Evolutionary conservation across 2,888 invertebrate species (phyloP).

Genomic region (Dorcus hopei): DNA sequence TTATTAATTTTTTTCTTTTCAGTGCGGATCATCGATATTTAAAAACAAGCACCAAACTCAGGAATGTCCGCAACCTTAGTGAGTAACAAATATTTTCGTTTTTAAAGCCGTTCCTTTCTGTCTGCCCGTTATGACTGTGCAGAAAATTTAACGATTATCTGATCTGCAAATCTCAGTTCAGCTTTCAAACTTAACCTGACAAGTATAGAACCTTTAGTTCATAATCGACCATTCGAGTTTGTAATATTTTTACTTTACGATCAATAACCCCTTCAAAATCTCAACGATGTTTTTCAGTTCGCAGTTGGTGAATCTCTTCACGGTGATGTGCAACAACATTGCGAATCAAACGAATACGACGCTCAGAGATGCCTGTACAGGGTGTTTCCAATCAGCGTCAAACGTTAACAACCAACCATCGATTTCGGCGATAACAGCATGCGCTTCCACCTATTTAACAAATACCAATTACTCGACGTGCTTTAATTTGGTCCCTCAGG

Average conservation of each 20-base stretch:
- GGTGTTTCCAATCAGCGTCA: conserved; percentile 52
- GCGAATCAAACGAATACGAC: conserved; percentile 60
- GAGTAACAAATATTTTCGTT: background rate
- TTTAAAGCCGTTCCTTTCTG: no score
- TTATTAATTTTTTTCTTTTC: background rate
- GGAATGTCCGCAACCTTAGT: conserved; percentile 2
- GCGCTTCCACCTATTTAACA: conserved; percentile 55
- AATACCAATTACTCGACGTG: conserved; percentile 55
- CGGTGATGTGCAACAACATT: conserved; percentile 59
- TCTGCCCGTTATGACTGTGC: no score
- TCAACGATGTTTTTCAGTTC: conserved; percentile 36
- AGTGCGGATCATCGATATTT: background rate
- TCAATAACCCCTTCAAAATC: background rate
- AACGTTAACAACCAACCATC: conserved; percentile 54
- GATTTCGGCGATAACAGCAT: conserved; percentile 53
- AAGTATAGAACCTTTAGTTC: background rate
- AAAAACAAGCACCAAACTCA: background rate
- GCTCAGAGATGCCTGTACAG: conserved; percentile 60
- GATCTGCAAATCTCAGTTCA: background rate
- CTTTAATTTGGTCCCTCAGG: conserved; percentile 51
- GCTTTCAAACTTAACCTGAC: background rate
- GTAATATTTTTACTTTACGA: background rate
- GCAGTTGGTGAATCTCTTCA: conserved; percentile 55
- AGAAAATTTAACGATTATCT: background rate
- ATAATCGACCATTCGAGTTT: background rate